Evolutionary conservation across 2,797 vertebrate genomes (phyloP), one percentile per base, ranked within the genome.

Genomic region (Gila robusta): DNA sequence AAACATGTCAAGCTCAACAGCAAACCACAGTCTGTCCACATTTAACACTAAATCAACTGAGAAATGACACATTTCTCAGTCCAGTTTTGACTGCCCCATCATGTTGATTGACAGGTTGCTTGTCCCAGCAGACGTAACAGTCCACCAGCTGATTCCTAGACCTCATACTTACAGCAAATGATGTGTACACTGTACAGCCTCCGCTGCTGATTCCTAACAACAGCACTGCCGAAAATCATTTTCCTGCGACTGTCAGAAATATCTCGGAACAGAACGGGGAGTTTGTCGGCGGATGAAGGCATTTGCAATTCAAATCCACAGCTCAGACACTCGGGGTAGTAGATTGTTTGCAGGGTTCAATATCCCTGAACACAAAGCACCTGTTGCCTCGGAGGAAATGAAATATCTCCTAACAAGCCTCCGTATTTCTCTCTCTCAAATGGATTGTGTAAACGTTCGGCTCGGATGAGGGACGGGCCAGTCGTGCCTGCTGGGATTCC

Each of bases 221-320:
- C 84, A 56, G 81, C 64, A 76, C 71, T 79, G 84, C 66, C 84
- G 70, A 81, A 64, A 85, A 84, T 72, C 32, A 78, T 71, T 76
- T 87, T 77, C 86, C 69, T 56, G 79, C 37, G 82, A 67, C 85
- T 71, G 52, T 83, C 77, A 87, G 69, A 87, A 84, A 88, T 10
- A 67, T 79, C 17, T 16, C 72, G 44, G 79, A 82, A 72, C 69
- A 81, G 71, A 70, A 69, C 71, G 21, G 72, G 56, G 71, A 72
- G 32, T 86, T 76, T 80, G 44, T 56, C 32, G 47, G 79, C 14
- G 32, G 44, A 85, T 82, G 62, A 52, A 59, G 70, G 28, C 71
- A 90, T 90, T 89, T 88, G 86, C 90, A 90, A 88, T 89, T 90
- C 85, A 89, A 86, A 89, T 90, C 59, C 70, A 64, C 74, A 80